Evolutionary conservation across 2,797 vertebrate species (phyloP), one percentile per base, ranked within the genome.

Genomic region (Microtus californicus): DNA sequence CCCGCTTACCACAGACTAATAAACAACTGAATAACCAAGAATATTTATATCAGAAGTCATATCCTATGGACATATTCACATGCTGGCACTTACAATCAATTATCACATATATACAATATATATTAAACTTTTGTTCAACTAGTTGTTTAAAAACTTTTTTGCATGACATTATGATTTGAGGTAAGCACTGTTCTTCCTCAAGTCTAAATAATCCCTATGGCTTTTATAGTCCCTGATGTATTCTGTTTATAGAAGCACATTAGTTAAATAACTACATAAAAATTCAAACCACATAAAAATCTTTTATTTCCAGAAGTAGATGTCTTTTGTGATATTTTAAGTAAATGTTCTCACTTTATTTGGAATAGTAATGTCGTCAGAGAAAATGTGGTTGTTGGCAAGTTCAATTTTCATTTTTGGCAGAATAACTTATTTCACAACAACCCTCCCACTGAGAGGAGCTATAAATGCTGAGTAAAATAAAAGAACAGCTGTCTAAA

Each of bases 401-500:
- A 96, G 61, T 91, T 95, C 82, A 54, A 89, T 79, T 97, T 97
- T 92, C 69, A 93, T 82, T 86, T 97, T 94, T 93, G 61, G 86
- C 21, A 92, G 67, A 81, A 43, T 92, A 94, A 90, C 48, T 73
- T 89, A 94, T 69, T 90, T 94, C 73, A 93, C 61, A 96, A 92
- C n/a, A 95, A 90, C 31, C 25, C 45, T 95, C 54, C 86, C 59
- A 61, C 74, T 95, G 56, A 96, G 56, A 90, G 80, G 1, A 96
- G 34, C 67, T 90, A 82, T 88, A 88, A 94, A 96, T 87, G 31
- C 71, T 90, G 67, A 5, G 88, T 89, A 92, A 96, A 95, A 94
- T 95, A 96, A 79, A 94, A 96, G 45, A 97, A 91, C 25, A 93
- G 48, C 37, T 95, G 48, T 94, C 91, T 87, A 95, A 97, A 95